Base-by-base conservation (phyloP, 2,113 vertebrate species). In the Microcebus murinus region DNA sequence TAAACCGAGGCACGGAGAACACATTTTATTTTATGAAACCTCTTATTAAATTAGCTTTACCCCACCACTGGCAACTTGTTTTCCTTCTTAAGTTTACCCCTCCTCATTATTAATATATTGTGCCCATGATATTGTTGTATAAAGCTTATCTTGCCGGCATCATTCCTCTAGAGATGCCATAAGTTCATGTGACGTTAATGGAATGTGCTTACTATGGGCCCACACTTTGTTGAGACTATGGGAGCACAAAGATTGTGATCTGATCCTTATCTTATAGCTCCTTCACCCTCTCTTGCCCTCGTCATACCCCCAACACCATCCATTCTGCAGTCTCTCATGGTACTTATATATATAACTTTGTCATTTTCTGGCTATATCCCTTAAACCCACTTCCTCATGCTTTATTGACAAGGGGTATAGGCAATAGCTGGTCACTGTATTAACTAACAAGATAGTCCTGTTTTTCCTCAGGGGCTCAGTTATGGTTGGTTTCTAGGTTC, bases 1-100 rank as follows among this genome's bases (percentile, higher is more conserved):
- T 80, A 85, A 96, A 93, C 42, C 8, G 71, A 82, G 71, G 71
- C 52, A 36, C 15, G 52, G 50, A 84, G 77, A 90, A 55, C 83
- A 21, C 12, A 87, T 70, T 92, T 94, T 79, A 39, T 87, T 27
- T 93, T 86, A 63, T 74, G 39, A 92, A 96, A n/a, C 8, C 21
- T 63, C 61, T 90, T 84, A 77, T 84, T 36, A n/a, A 86, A 71
- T 48, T 82, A 89, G 50, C 31, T 76, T 87, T 83, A 42, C 12
- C 18, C 6, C 17, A 80, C 42, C 23, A 31, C 81, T 76, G 57
- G 29, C 80, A 89, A 55, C 57, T 87, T 85, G 42, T 76, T 92
- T 90, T 91, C 59, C 71, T 95, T 76, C 61, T 80, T 70, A 48
- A 21, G 3, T 36, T 76, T 12, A 11, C 13, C 29, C 15, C 8